Percentiles rank a stretch among this genome's conserved stretches.
Evolutionary conservation across 1,140 invertebrate genomes (phyloP).

Genomic region (Caenorhabditis brenneri): DNA sequence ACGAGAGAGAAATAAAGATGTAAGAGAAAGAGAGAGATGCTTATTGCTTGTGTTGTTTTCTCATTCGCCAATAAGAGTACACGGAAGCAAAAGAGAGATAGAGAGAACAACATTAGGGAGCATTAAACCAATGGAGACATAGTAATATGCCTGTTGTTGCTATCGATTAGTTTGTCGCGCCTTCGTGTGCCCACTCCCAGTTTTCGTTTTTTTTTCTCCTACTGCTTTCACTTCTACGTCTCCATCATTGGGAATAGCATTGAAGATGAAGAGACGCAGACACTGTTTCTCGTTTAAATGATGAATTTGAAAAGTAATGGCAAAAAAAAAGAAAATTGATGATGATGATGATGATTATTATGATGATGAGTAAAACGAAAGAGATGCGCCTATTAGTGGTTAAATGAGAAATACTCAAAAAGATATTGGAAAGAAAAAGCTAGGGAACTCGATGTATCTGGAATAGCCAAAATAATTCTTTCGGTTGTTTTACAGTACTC

Average conservation of each 20-base stretch:
- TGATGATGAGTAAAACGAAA: slow-evolving; percentile 3
- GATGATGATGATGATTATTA: neutral
- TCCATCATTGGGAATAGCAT: neutral
- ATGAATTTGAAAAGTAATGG: slow-evolving; percentile 6
- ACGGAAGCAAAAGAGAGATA: neutral
- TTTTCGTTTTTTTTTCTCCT: neutral
- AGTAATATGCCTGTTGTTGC: slow-evolving; percentile 1
- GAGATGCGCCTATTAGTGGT: neutral
- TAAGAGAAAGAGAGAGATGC: too few species aligned
- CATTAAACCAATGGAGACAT: neutral
- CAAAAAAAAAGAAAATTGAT: neutral
- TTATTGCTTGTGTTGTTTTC: slow-evolving; percentile 40
- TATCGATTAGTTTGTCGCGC: slow-evolving; percentile 26
- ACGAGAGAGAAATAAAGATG: slow-evolving; percentile 11
- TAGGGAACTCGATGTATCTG: too few species aligned
- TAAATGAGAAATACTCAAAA: too few species aligned
- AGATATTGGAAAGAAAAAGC: too few species aligned
- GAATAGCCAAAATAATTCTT: too few species aligned
- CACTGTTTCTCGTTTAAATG: neutral
- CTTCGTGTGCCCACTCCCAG: neutral
- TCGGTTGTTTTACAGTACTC: too few species aligned
- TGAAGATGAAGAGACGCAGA: neutral
- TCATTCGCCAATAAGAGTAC: neutral
- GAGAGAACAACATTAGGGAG: neutral
- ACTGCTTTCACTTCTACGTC: neutral